These are phyloP conservation scores for Umimayanthus chanpuru DNA, from an alignment of 92 coral and sea anemone genomes.

Conservation along the genomic window DNA sequence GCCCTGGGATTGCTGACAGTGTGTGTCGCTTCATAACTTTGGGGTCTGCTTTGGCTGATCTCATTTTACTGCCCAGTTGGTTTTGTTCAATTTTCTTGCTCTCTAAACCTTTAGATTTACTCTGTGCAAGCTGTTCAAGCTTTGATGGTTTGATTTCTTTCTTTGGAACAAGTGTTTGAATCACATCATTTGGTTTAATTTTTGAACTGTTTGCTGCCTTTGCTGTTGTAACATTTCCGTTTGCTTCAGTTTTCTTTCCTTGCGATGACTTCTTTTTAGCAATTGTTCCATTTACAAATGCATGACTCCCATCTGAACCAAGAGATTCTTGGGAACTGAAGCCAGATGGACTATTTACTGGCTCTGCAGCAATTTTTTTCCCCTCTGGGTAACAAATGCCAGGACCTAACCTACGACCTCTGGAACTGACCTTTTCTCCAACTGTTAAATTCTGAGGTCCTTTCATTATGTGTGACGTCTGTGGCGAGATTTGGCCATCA, in stretches of 20 bases:
- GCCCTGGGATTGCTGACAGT: slow-evolving; percentile 43
- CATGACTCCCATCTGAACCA: not conserved
- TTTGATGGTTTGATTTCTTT: slow-evolving; percentile 32
- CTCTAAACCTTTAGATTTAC: slow-evolving; percentile 1
- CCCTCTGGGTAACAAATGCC: not conserved
- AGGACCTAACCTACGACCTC: slow-evolving; percentile 26
- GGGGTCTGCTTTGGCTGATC: slow-evolving; percentile 6
- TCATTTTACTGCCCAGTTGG: not conserved
- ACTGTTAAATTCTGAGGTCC: not conserved
- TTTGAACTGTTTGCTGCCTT: slow-evolving; percentile 36
- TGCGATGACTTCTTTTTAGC: not conserved
- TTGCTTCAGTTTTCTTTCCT: slow-evolving; percentile 42
- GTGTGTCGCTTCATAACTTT: slow-evolving; percentile 42
- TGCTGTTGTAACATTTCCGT: slow-evolving; percentile 41
- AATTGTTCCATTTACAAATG: not conserved
- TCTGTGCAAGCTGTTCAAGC: slow-evolving; percentile 33
- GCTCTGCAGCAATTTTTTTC: not conserved
- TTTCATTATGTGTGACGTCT: not conserved
- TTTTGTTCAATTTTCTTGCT: slow-evolving; percentile 17
- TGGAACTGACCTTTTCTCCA: not conserved
- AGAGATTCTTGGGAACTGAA: slow-evolving; percentile 25
- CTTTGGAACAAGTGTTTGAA: slow-evolving; percentile 17
- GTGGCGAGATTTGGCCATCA: not conserved
- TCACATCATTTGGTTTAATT: slow-evolving; percentile 44
- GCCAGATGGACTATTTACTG: slow-evolving; percentile 7